Base-by-base conservation (phyloP, 23 tunicate genomes). In the Halocynthia aurantium region DNA sequence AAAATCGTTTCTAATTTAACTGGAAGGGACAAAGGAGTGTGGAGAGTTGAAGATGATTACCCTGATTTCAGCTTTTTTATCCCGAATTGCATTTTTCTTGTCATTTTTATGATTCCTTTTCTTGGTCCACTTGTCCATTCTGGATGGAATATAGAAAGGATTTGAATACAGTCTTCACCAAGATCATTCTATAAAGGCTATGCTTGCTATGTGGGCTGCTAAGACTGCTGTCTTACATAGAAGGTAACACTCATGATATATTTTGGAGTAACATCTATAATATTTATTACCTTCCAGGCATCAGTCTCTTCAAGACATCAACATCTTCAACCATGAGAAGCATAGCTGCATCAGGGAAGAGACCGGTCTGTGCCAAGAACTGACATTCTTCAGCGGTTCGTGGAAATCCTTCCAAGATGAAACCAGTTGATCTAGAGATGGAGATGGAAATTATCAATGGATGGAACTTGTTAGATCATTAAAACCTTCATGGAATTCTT, bases 381-480 rank as follows among this genome's bases (percentile, higher is more conserved):
- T 92, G 93, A 62, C 87, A 62, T 40, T 96, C 99, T 22, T 96
- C 99, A 6, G 88, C 81, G 31, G 83, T 90, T 15, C 94, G 82
- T 21, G 99, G 99, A 58, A 96, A 96, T 7, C 93, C 99, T 78
- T 96, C 99, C 82, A 96, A 74, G 49, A 96, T 82, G 56, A 96
- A 96, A 6, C 99, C 99, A 2, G 76, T 81, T 52, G 94, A 86
- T 61, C 96, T 92, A 73, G 15, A 76, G 12, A 70, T 15, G 50
- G 50, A 63, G 2, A n/a, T 18, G 10, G 18, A 19, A 67, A 12
- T 58, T 58, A 31, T 31, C 2, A 31, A 0, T 31, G 44, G 44
- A 0, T 31, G 44, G 44, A 31, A 31, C 44, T 31, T 31, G 1
- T 31, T 31, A 31, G 44, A 31, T 31, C 44, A 31, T 31, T 31